A percentile compares a stretch with the other conserved stretches of the same genome.
Evolutionary conservation across 2,113 vertebrate species (phyloP).

Genomic region (Micromys minutus): DNA sequence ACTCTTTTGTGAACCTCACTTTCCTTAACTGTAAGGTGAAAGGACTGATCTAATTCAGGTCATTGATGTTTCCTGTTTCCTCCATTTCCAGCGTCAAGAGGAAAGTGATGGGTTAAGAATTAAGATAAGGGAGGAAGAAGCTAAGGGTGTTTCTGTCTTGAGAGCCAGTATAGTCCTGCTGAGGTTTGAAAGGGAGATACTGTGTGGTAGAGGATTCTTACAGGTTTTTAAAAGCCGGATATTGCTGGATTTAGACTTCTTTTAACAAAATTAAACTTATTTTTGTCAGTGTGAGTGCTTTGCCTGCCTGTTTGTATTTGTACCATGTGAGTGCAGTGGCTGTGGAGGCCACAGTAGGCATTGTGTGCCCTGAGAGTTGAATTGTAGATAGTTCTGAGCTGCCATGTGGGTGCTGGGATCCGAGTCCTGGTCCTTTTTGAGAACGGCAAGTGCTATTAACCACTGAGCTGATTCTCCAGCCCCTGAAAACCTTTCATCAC

Average conservation of each 20-base stretch:
- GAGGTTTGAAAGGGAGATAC: background rate
- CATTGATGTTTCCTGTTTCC: background rate
- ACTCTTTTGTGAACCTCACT: background rate
- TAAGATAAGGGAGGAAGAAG: background rate
- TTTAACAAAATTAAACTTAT: background rate
- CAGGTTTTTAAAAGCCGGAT: background rate
- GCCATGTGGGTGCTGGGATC: background rate
- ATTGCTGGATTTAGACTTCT: background rate
- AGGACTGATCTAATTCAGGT: background rate
- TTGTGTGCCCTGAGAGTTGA: background rate
- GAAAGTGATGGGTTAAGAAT: background rate
- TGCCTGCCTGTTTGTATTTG: background rate
- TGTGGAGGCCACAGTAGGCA: background rate
- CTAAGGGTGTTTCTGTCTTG: background rate
- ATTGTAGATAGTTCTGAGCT: background rate
- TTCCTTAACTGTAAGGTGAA: background rate
- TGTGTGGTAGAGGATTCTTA: background rate
- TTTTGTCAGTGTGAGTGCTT: background rate
- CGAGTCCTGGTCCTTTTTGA: background rate
- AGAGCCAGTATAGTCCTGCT: background rate
- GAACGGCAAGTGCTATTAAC: background rate
- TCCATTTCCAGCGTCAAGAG: background rate
- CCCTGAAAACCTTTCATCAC: constrained; percentile 2
- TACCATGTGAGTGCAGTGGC: background rate
- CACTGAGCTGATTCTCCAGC: background rate